A percentile compares a stretch with the other conserved stretches of the same genome.
Conservation (phyloP, 2,888 invertebrate species). For the Meteorus colon region DNA sequence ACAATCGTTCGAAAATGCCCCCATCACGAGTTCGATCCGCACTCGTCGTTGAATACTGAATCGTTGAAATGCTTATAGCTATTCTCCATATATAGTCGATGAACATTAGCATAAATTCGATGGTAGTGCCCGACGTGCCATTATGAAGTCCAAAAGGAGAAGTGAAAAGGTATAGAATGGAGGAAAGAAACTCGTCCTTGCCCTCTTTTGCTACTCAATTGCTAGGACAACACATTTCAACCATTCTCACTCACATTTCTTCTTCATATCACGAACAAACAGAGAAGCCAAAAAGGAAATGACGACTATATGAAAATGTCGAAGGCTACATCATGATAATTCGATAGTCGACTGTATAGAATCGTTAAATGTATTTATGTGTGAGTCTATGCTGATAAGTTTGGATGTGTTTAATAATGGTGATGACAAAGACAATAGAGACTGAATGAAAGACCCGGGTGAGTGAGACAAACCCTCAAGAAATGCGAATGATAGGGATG, state of each 20-base stretch:
- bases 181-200: conserved; percentile 48
- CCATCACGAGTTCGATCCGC: conserved; percentile 43
- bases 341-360: not conserved
- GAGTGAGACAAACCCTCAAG: not conserved
- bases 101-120: conserved; percentile 62
- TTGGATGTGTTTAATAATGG: not conserved
- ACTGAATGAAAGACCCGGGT: not conserved
- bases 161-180: not conserved
- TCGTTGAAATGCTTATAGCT: conserved; percentile 48
- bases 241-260: no score
- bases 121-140: conserved; percentile 50
- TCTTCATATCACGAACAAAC: conserved; percentile 18
- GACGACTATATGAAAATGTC: not conserved
- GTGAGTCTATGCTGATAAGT: not conserved
- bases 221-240: conserved; percentile 23
- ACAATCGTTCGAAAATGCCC: no score
- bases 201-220: conserved; percentile 43
- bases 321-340: not conserved
- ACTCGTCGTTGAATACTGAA: conserved; percentile 48
- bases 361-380: not conserved
- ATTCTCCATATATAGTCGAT: conserved; percentile 27
- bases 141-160: conserved; percentile 53
- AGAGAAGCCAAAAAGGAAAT: not conserved
- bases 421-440: conserved; percentile 4
- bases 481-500: not conserved